Evolutionary conservation across 2,888 invertebrate species (phyloP).

Genomic region (Pedicia rivosa): DNA sequence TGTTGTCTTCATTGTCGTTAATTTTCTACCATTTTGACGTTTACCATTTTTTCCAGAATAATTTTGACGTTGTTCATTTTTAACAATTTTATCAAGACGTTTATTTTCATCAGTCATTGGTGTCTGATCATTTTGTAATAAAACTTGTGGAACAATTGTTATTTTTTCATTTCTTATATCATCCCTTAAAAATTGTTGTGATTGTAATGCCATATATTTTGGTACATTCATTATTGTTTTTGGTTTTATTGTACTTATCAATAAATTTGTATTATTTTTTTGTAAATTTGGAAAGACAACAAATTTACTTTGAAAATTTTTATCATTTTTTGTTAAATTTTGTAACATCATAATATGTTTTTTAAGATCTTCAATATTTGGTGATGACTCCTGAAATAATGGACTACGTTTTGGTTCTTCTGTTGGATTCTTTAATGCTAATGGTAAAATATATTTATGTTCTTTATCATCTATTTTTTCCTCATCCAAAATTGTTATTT

Average conservation of each 20-base stretch:
- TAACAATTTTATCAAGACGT: slow-evolving; percentile 6
- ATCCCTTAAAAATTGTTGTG: background rate
- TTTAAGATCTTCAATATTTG: slow-evolving; percentile 29
- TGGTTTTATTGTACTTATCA: slow-evolving; percentile 4
- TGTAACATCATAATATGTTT: slow-evolving; percentile 29
- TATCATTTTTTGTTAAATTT: slow-evolving; percentile 29
- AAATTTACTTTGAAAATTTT: slow-evolving; percentile 29
- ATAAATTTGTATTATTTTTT: slow-evolving; percentile 9
- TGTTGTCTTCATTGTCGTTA: slow-evolving; percentile 6
- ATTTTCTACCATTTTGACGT: slow-evolving; percentile 10
- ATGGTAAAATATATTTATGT: slow-evolving; percentile 29
- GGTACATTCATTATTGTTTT: slow-evolving; percentile 3
- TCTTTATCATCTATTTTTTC: slow-evolving; percentile 18
- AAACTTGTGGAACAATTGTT: slow-evolving; percentile 25
- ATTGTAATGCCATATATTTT: slow-evolving; percentile 14
- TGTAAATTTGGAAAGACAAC: slow-evolving; percentile 30
- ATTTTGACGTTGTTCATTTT: slow-evolving; percentile 11
- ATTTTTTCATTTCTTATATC: slow-evolving; percentile 17
- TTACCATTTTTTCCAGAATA: slow-evolving; percentile 8
- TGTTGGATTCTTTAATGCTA: slow-evolving; percentile 28
- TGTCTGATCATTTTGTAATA: slow-evolving; percentile 25
- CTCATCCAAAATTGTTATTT: slow-evolving; percentile 1
- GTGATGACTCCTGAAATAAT: slow-evolving; percentile 20
- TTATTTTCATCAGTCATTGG: slow-evolving; percentile 13
- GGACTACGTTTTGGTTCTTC: slow-evolving; percentile 17